Evolutionary conservation across 2,797 vertebrate genomes (phyloP).

Genomic region (Manis crassicaudata): DNA sequence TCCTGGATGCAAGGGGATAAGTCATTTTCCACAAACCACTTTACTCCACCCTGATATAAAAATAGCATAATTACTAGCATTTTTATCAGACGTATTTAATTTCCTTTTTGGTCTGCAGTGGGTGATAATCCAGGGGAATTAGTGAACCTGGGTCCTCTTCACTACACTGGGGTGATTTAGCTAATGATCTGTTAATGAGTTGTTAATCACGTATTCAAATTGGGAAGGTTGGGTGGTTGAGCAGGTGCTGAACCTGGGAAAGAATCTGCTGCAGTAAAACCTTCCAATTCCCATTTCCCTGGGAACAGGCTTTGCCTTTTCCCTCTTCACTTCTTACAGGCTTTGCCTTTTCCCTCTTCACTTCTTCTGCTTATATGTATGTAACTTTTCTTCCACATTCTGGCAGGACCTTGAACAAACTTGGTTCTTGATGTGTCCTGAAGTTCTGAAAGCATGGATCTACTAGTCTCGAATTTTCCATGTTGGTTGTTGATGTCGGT

Average conservation of each 20-base stretch:
- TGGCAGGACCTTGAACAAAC: no score
- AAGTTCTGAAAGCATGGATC: not conserved
- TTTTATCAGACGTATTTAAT: constrained; percentile 66
- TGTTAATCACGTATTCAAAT: constrained; percentile 80
- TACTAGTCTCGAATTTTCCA: not conserved
- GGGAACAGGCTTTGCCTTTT: not conserved
- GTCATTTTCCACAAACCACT: not conserved
- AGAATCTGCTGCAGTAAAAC: constrained; percentile 36
- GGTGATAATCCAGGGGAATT: constrained; percentile 69
- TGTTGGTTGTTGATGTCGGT: not conserved
- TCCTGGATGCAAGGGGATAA: not conserved
- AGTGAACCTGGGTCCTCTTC: constrained; percentile 64
- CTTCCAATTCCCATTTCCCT: constrained; percentile 31
- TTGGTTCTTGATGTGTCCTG: no score
- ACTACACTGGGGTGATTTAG: constrained; percentile 73
- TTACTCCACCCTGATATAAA: constrained; percentile 32
- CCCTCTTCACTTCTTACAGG: not conserved
- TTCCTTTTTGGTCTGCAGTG: constrained; percentile 57
- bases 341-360: no score
- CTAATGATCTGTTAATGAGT: constrained; percentile 81
- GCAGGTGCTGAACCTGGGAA: constrained; percentile 70
- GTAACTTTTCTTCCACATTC: no score
- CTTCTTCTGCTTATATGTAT: no score
- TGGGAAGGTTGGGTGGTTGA: constrained; percentile 65
- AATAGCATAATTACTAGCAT: constrained; percentile 32